These are phyloP conservation scores for Antechinus flavipes DNA, from an alignment of 2,113 vertebrate genomes.

Conservation along the genomic window DNA sequence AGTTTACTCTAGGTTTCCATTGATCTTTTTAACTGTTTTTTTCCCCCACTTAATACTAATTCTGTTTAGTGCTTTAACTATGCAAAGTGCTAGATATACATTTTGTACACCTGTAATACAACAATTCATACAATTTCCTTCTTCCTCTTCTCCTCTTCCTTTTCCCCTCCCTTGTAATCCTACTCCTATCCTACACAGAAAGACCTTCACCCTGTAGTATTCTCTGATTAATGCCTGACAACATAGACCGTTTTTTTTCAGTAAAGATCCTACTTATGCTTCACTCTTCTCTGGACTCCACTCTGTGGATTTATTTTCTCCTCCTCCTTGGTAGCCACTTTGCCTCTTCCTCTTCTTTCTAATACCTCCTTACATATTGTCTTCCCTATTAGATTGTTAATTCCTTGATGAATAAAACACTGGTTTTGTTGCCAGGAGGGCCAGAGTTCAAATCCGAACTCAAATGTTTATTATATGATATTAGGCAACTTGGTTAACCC, in stretches of 20 bases:
- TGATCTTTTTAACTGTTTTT: not conserved
- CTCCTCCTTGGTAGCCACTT: not conserved
- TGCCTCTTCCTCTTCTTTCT: not conserved
- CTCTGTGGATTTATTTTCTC: not conserved
- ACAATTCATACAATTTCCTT: not conserved
- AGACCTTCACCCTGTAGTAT: not conserved
- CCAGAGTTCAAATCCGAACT: not conserved
- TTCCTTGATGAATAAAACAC: not conserved
- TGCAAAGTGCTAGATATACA: not conserved
- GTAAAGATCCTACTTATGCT: not conserved
- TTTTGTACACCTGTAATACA: not conserved
- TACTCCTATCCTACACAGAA: not conserved
- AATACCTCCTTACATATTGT: not conserved
- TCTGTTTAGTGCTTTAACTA: not conserved
- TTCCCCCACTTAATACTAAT: not conserved
- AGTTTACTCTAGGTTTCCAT: not conserved
- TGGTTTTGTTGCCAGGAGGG: not conserved
- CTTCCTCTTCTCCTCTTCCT: not conserved
- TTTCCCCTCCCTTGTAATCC: not conserved
- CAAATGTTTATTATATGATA: not conserved
- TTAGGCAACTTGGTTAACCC: not conserved
- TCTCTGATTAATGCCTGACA: not conserved
- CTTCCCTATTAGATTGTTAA: not conserved
- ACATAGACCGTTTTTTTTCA: not conserved
- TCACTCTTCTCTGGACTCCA: not conserved